Evolutionary conservation across 2,888 invertebrate species (phyloP).

Genomic region (Harpagoxenus sublaevis): DNA sequence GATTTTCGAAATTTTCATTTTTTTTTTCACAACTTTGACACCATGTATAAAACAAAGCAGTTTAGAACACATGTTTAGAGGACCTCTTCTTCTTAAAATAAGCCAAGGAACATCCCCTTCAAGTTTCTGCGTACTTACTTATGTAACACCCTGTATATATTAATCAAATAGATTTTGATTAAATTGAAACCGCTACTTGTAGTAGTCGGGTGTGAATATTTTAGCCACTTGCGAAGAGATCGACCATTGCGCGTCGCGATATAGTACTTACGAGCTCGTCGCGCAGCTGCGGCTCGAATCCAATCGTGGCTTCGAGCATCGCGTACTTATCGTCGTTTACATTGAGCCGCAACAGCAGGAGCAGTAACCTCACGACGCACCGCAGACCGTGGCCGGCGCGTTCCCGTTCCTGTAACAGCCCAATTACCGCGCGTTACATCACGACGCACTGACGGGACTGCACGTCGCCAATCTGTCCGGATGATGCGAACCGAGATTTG

Average conservation of each 20-base stretch:
- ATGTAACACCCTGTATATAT: neutral
- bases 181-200: neutral
- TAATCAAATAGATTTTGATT: neutral
- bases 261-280: conserved; percentile 79
- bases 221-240: neutral
- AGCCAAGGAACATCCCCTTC: no score
- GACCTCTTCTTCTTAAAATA: no score
- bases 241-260: neutral
- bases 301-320: conserved; percentile 80
- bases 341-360: conserved; percentile 77
- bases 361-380: conserved; percentile 77
- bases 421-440: conserved; percentile 44
- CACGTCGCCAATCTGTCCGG: neutral
- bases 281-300: conserved; percentile 79
- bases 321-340: conserved; percentile 79
- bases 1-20: no score
- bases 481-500: conserved; percentile 2
- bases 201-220: neutral
- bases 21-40: no score
- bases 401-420: conserved; percentile 78
- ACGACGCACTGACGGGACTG: conserved; percentile 9
- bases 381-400: conserved; percentile 77
- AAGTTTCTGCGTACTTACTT: no score
- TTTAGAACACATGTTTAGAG: no score
- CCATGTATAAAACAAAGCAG: no score